Base-by-base conservation (phyloP, 1,140 invertebrate genomes). In the Drosophila mayri region DNA sequence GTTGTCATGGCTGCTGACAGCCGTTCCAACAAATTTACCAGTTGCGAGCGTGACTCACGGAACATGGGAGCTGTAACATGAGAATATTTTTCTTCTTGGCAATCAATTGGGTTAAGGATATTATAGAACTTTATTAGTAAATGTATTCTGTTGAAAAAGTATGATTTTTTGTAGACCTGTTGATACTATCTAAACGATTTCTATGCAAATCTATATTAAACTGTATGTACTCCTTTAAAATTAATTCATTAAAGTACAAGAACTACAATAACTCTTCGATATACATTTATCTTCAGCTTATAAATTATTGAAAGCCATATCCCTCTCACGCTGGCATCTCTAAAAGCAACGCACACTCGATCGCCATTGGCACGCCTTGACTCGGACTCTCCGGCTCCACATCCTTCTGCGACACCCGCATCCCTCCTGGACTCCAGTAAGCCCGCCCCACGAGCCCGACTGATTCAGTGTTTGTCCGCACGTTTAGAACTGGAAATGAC, bases 401-500 rank as follows among this genome's bases (percentile, higher is more conserved):
- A 65, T 55, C 47, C 62, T 44, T 55, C 9, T 55, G 35, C 52
- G 25, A 38, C 28, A 18, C 20, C 35, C 32, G 32, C 40, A n/a
- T 44, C 44, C 22, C 49, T n/a, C 20, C 20, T n/a, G 35, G 52
- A 38, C 41, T 7, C 4, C 20, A 12, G 47, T 35, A 14, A 4
- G 32, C 18, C 28, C 60, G 18, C n/a, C 58, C 58, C 46, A 16
- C 20, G 18, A 37, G 37, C n/a, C 35, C 58, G 10, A 57, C 59
- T 58, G 60, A 52, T 76, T 68, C 65, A 70, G 64, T 90, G 81
- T 85, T 81, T 90, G 86, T 90, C 86, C 71, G 78, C 85, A 90
- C 85, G 85, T 90, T 90, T 90, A 85, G 78, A 76, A 90, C 85
- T 90, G 86, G 78, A 90, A 90, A 90, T 90, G 85, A 90, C 85